A percentile compares a stretch with the other conserved stretches of the same genome.
Conservation (phyloP, 2,888 invertebrate species). For the Lamellibrachia satsuma region DNA sequence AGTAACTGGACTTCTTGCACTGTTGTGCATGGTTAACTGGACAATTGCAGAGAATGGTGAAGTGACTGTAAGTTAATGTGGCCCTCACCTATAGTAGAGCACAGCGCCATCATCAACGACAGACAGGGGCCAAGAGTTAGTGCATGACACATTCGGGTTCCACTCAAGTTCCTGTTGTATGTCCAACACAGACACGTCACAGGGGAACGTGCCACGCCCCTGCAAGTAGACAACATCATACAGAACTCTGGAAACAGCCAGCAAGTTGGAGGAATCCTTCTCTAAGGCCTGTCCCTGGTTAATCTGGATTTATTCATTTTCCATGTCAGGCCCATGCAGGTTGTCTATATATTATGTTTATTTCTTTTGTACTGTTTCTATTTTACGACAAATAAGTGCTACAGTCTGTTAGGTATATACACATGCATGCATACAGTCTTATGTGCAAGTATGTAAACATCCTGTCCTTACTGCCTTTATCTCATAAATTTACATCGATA, state of each 20-base stretch:
- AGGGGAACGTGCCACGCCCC: conserved; percentile 72
- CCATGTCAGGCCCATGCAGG: neutral
- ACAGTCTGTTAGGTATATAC: neutral
- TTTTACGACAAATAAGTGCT: too few relatives aligned
- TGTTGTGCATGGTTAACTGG: too few relatives aligned
- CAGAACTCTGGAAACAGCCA: neutral
- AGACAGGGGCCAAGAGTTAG: conserved; percentile 71
- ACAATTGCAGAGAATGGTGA: neutral
- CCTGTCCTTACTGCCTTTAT: neutral
- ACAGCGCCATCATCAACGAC: conserved; percentile 74
- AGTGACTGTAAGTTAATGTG: neutral
- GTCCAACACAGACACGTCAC: conserved; percentile 73
- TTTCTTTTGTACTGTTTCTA: too few relatives aligned
- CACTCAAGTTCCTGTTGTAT: conserved; percentile 74
- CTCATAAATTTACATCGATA: neutral
- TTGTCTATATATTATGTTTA: neutral
- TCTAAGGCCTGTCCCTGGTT: neutral
- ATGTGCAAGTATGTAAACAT: neutral
- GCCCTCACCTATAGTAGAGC: conserved; percentile 74
- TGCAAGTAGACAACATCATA: conserved; percentile 36
- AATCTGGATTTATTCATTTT: neutral
- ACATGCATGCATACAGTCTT: neutral
- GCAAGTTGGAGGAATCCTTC: neutral
- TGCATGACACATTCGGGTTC: conserved; percentile 70
- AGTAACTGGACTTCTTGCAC: neutral